Evolutionary conservation across 2,888 invertebrate species (phyloP), one percentile per base, ranked within the genome.

Genomic region (Silvanus unidentatus): DNA sequence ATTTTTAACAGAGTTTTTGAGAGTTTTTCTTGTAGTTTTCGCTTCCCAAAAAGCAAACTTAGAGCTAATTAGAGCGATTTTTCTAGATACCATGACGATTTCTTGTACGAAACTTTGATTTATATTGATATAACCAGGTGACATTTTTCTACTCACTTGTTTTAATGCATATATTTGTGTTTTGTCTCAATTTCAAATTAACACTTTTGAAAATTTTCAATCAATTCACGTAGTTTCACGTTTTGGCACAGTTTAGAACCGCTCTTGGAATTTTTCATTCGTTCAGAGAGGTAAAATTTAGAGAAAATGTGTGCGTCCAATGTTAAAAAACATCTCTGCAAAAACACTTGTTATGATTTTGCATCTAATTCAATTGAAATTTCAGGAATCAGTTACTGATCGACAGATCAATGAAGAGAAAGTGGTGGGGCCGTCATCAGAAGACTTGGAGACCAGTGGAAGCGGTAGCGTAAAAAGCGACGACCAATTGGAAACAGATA

Each of bases 401-500:
- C 56, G 75, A 72, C 62, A 75, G 75, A 56, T 73, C 76, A 44
- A 78, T 70, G 59, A 76, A 80, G 69, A 75, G 81, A 65, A 83
- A 84, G 62, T 90, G 90, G 89, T 89, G 90, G 90, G 88, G 89
- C 50, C 83, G 84, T 41, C 86, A 87, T 65, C 89, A 89, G 73
- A 86, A 80, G 72, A 83, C 76, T 61, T 90, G 89, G 90, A 89
- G 88, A 69, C 89, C 89, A 58, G 76, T 86, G 65, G 77, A 81
- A 58, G 73, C 77, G 67, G 66, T 13, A 11, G 49, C 52, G 40
- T 58, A 52, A 73, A 42, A 5, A 22, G 43, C 8, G 43, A 51
- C 34, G 73, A 58, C 38, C 46, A 53, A 12, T 50, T 62, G 45
- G 61, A 62, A 50, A 50, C 53, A 11, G 66, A 68, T 46, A 62